Conservation (phyloP, 1,140 invertebrate genomes). For the Aplysia californica region DNA sequence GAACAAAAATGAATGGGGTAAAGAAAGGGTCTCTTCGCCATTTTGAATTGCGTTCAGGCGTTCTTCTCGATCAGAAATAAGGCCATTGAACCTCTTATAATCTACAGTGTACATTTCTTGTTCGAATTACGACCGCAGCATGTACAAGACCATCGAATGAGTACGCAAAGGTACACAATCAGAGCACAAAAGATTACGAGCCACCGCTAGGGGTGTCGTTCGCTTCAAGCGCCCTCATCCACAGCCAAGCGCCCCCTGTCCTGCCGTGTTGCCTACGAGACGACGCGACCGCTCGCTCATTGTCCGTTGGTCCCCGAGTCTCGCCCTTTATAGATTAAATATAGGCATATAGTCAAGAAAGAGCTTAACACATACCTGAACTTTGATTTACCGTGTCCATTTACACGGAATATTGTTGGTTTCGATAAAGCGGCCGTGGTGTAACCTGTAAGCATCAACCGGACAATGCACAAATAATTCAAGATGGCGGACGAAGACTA, state of each 20-base stretch:
- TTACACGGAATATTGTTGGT: not conserved
- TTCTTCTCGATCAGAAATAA: not conserved
- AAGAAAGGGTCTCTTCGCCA: no score
- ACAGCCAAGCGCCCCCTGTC: constrained; percentile 23
- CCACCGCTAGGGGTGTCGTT: constrained; percentile 27
- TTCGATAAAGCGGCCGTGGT: no score
- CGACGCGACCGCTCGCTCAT: constrained; percentile 16
- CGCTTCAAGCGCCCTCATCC: constrained; percentile 28
- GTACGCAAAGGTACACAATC: no score
- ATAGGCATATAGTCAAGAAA: not conserved
- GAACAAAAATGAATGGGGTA: no score
- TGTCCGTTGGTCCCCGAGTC: no score
- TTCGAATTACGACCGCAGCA: not conserved
- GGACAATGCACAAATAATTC: not conserved
- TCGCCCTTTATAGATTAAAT: no score
- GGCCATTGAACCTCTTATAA: not conserved
- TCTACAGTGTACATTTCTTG: not conserved
- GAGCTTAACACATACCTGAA: not conserved
- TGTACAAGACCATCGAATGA: not conserved
- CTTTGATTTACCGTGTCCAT: not conserved
- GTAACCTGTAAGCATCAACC: no score
- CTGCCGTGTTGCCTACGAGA: constrained; percentile 17
- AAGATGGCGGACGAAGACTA: not conserved
- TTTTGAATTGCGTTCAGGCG: no score
- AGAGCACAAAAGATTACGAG: not conserved